Evolutionary conservation across 1,140 invertebrate species (phyloP).

Genomic region (Megathymus violae): DNA sequence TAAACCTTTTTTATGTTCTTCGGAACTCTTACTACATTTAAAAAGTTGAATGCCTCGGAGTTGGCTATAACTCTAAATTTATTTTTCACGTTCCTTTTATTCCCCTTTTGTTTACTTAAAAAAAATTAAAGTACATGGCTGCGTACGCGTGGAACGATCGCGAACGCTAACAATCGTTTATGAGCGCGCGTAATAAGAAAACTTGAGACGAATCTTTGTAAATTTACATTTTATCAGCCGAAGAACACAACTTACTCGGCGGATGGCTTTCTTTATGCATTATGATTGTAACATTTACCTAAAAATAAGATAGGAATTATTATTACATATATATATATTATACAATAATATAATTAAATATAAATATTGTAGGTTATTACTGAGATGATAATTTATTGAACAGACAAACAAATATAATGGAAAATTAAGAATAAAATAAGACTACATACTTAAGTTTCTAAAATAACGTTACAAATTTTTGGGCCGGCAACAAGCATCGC

Average conservation of each 20-base stretch:
- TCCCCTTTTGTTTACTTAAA: slow-evolving; percentile 10
- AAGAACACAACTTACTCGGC: slow-evolving; percentile 70
- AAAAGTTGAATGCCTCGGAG: not conserved
- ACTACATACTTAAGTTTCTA: too few species aligned
- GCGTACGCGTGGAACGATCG: slow-evolving; percentile 42
- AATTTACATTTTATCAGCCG: slow-evolving; percentile 79
- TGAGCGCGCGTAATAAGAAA: slow-evolving; percentile 78
- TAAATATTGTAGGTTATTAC: too few species aligned
- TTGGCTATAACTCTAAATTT: not conserved
- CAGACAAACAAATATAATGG: too few species aligned
- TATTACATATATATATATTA: too few species aligned
- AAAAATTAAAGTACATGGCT: slow-evolving; percentile 21
- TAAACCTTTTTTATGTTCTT: not conserved
- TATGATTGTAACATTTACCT: too few species aligned
- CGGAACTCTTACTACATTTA: not conserved
- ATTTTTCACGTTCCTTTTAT: not conserved
- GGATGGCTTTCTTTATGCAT: slow-evolving; percentile 49
- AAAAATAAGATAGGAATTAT: too few species aligned
- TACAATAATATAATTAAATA: too few species aligned
- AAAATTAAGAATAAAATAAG: too few species aligned
- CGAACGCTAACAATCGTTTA: slow-evolving; percentile 57
- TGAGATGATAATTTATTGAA: too few species aligned
- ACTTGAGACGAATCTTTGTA: slow-evolving; percentile 71
- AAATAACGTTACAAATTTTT: too few species aligned
- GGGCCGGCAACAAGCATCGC: too few species aligned